Conservation (phyloP, 2,888 invertebrate species). For the Pandemis heparana region DNA sequence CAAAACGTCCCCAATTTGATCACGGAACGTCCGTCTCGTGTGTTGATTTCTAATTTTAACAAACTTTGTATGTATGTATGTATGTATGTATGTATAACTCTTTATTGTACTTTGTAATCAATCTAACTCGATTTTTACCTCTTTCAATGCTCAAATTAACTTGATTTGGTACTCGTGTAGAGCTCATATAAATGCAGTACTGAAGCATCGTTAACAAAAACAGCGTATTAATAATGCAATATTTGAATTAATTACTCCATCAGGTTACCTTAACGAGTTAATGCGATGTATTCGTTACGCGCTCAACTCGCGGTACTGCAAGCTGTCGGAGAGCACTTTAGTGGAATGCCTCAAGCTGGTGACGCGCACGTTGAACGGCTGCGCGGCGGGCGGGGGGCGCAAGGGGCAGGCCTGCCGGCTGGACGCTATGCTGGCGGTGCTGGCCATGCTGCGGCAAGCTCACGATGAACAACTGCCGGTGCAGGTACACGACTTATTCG, state of each 20-base stretch:
- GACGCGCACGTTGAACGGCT: slow-evolving; percentile 60
- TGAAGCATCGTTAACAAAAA: too few species aligned
- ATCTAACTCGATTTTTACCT: too few species aligned
- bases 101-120: too few species aligned
- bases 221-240: too few species aligned
- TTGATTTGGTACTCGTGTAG: too few species aligned
- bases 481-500: slow-evolving; percentile 54
- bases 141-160: too few species aligned
- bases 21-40: too few species aligned
- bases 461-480: slow-evolving; percentile 65
- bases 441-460: slow-evolving; percentile 64
- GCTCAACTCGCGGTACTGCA: slow-evolving; percentile 66
- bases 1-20: too few species aligned
- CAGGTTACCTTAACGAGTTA: slow-evolving; percentile 77
- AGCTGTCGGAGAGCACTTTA: slow-evolving; percentile 68
- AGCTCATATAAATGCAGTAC: too few species aligned
- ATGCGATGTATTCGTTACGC: slow-evolving; percentile 73
- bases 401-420: slow-evolving; percentile 75
- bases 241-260: neutral
- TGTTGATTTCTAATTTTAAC: too few species aligned
- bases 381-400: slow-evolving; percentile 68
- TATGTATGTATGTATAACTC: too few species aligned
- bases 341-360: slow-evolving; percentile 59
- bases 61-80: too few species aligned
- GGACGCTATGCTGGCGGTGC: slow-evolving; percentile 66